Evolutionary conservation across 1,140 invertebrate genomes (phyloP).

Genomic region (Cydia pomonella): DNA sequence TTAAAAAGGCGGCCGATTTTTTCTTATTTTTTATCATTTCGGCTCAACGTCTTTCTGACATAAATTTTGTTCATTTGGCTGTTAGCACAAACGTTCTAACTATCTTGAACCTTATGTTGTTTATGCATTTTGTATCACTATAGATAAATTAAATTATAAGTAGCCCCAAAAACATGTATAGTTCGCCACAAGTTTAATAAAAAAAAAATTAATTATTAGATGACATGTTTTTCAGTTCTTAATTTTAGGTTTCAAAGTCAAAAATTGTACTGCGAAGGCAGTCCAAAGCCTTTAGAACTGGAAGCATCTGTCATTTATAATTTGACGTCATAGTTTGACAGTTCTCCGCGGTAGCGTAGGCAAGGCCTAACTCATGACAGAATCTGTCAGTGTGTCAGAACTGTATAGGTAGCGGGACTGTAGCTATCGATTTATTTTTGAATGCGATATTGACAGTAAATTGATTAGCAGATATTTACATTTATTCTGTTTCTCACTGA

Average conservation of each 20-base stretch:
- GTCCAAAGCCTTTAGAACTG: too few relatives aligned
- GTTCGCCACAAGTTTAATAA: too few relatives aligned
- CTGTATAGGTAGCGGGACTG: background rate
- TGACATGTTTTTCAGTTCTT: too few relatives aligned
- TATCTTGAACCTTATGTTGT: background rate
- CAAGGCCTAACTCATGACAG: conserved; percentile 15
- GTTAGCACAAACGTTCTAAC: background rate
- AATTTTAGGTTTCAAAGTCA: too few relatives aligned
- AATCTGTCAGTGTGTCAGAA: conserved; percentile 6
- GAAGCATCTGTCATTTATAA: too few relatives aligned
- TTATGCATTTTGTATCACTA: background rate
- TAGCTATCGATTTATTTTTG: conserved; percentile 10
- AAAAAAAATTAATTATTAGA: too few relatives aligned
- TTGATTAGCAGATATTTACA: background rate
- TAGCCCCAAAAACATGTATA: background rate
- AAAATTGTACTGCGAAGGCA: too few relatives aligned
- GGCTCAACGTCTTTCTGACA: background rate
- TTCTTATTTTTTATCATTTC: background rate
- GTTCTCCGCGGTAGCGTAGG: conserved; percentile 15
- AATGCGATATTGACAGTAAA: conserved; percentile 11
- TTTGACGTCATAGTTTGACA: background rate
- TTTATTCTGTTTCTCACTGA: background rate
- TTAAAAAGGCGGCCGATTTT: background rate
- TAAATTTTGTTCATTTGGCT: background rate
- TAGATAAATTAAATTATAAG: background rate